phyloP scores from a whole-genome alignment of 2,797 vertebrate species.

The Tapirus indicus region DNA sequence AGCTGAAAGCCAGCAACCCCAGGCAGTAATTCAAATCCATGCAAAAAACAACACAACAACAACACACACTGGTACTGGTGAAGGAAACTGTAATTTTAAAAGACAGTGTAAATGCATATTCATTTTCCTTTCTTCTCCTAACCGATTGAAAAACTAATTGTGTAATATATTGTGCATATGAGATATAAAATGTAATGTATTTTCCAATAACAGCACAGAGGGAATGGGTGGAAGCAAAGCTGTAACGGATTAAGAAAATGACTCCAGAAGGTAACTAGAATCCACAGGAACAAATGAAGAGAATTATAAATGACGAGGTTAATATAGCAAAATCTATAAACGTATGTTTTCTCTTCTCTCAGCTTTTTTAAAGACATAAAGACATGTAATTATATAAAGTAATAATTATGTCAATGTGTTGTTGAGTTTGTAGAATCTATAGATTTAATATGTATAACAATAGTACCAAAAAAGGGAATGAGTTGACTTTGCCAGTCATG shows the following conservation, averaged over 20 bases:
- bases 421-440: not conserved
- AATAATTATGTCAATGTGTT: not conserved
- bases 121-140: not conserved
- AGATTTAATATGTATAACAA: not conserved
- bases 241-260: not conserved
- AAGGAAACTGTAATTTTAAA: not conserved
- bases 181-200: not conserved
- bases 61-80: too few relatives aligned
- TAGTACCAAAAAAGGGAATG: not conserved
- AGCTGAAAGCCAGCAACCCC: not conserved
- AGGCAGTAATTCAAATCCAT: constrained; percentile 39
- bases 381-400: not conserved
- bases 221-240: not conserved
- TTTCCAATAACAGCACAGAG: not conserved
- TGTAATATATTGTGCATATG: not conserved
- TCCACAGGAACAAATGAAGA: too few relatives aligned
- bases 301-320: not conserved
- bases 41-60: too few relatives aligned
- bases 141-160: not conserved
- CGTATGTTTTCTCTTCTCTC: not conserved
- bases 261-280: not conserved
- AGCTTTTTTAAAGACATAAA: constrained; percentile 1
- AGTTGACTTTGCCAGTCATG: not conserved
- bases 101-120: not conserved
- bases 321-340: not conserved